Evolutionary conservation across 2,797 vertebrate genomes (phyloP), one percentile per base, ranked within the genome.

Genomic region (Chelon auratus): DNA sequence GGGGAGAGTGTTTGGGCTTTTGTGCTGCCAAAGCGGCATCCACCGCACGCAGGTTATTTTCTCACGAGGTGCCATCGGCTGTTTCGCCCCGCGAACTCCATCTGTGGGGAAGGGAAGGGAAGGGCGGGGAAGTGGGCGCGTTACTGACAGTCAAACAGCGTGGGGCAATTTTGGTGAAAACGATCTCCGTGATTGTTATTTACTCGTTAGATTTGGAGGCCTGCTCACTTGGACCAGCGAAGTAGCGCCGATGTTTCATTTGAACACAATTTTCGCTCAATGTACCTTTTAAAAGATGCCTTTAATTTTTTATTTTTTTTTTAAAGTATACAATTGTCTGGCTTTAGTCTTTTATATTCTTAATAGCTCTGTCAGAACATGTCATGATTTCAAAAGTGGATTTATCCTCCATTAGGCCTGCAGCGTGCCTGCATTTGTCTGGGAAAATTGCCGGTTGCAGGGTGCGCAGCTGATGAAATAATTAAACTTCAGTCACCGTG

Each of bases 111-210:
- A 33, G 53, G 66, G 39, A 37, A 43, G 68, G 43, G 72, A 77
- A 61, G 64, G 50, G 52, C 61, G 7, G 2, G 52, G 72, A 79
- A 68, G 74, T 72, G 76, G 76, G 57, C 4, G 53, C 7, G 33
- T 24, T 62, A 47, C 45, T 18, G 55, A 76, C 51, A 75, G 52
- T 82, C 77, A 20, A 62, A 75, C 42, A 12, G 37, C 33, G 54
- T 56, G 18, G 56, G 58, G 69, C 62, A 67, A 76, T 84, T 86
- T 78, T 51, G 63, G 75, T 75, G 63, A 67, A 51, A 85, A 68
- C 40, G 14, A 68, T 55, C 52, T 71, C 15, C 0, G 18, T 67
- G 73, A 84, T 63, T 78, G 61, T 48, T 76, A 61, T 10, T 68
- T 68, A 51, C 45, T 4, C 15, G n/a, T 40, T 33, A 75, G 72